phyloP scores from a whole-genome alignment of 2,797 vertebrate species.

The Vultur gryphus region DNA sequence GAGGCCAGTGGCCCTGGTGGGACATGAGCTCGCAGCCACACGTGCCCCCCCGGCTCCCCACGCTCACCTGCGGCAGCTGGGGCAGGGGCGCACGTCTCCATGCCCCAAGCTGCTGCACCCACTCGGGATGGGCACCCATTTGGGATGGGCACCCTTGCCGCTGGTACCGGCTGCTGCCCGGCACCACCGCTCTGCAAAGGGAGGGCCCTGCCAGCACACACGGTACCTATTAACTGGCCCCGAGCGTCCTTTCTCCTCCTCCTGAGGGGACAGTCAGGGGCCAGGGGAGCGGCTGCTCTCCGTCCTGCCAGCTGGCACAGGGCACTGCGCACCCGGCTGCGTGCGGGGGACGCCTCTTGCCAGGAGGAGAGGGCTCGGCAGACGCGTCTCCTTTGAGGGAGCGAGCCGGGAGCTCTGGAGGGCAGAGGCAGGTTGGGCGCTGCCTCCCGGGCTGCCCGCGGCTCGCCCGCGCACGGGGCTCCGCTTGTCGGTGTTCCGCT shows the following conservation, averaged over 20 bases:
- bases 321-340: background rate
- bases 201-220: background rate
- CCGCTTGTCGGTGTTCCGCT: rapidly evolving
- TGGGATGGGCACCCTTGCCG: background rate
- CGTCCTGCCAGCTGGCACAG: background rate
- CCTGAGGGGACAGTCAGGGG: background rate
- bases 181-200: background rate
- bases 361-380: background rate
- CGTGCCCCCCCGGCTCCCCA: background rate
- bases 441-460: background rate
- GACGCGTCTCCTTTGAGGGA: rapidly evolving
- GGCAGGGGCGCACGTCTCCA: rapidly evolving
- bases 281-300: background rate
- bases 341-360: no score
- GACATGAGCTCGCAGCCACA: background rate
- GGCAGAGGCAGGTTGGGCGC: rapidly evolving
- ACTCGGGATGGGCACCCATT: rapidly evolving
- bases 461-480: rapidly evolving
- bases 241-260: background rate
- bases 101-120: background rate
- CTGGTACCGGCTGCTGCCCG: background rate
- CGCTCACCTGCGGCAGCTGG: background rate
- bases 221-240: rapidly evolving
- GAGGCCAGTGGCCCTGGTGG: constrained; percentile 37
- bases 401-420: background rate